These are phyloP conservation scores for Aphidius gifuensis DNA, from an alignment of 1,140 invertebrate genomes.

Conservation along the genomic window DNA sequence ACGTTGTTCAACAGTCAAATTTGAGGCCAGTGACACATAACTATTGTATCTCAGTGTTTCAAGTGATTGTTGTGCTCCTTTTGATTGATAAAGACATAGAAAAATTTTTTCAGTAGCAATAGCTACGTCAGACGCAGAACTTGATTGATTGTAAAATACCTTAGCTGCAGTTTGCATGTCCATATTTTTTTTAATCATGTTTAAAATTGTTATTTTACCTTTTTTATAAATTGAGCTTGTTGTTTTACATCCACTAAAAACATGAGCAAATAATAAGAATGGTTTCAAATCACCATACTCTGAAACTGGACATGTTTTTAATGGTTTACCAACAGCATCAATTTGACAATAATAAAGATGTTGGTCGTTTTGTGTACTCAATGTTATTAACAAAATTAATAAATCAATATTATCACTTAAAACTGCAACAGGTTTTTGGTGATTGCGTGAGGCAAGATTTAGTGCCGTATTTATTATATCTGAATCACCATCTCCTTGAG, in stretches of 20 bases:
- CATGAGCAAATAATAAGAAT: neutral
- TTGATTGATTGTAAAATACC: neutral
- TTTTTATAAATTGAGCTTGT: constrained; percentile 1
- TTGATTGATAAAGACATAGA: no score
- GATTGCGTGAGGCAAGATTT: no score
- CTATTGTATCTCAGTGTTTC: neutral
- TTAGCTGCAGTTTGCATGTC: neutral
- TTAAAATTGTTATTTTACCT: constrained; percentile 2
- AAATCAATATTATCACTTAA: constrained; percentile 3
- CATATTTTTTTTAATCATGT: neutral
- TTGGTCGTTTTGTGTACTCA: neutral
- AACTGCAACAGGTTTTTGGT: constrained; percentile 12
- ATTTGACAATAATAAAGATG: neutral
- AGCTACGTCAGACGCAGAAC: neutral
- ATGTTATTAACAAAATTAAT: neutral
- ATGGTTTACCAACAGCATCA: neutral
- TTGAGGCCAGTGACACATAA: neutral
- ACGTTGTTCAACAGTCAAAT: no score
- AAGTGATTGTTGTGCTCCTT: neutral
- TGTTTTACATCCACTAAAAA: constrained; percentile 1
- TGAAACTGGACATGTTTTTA: no score
- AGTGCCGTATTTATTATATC: no score
- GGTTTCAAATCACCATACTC: neutral
- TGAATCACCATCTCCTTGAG: no score
- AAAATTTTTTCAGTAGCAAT: neutral